These are phyloP conservation scores for Excalfactoria chinensis DNA, from an alignment of 2,113 vertebrate genomes.

Conservation along the genomic window DNA sequence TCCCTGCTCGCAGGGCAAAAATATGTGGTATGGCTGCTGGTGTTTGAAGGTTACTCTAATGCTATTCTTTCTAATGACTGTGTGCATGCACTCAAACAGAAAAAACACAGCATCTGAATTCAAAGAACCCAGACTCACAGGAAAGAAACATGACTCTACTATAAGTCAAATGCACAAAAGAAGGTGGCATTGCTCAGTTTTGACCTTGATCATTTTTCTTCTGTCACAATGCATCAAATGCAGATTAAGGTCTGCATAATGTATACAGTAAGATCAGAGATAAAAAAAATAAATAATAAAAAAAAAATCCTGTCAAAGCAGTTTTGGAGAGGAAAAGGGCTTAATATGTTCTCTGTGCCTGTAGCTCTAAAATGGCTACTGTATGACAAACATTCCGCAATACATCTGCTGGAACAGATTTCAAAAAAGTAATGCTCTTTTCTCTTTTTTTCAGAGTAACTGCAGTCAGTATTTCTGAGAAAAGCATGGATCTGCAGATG, in stretches of 20 bases:
- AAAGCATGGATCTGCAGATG: neutral
- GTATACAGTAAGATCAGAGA: neutral
- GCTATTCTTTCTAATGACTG: accelerated
- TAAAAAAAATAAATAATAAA: neutral
- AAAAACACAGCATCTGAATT: neutral
- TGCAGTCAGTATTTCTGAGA: neutral
- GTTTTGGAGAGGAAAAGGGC: neutral
- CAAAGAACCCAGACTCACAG: neutral
- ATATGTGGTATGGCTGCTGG: neutral
- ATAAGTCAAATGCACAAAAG: neutral
- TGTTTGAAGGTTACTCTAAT: neutral
- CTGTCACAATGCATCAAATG: neutral
- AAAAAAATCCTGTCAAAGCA: neutral
- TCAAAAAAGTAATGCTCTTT: neutral
- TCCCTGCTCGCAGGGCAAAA: accelerated
- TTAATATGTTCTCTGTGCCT: neutral
- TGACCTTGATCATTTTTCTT: neutral
- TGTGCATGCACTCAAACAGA: neutral
- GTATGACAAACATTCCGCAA: neutral
- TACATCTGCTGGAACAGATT: neutral
- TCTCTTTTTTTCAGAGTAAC: neutral
- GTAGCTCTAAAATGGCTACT: neutral
- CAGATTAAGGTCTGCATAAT: neutral
- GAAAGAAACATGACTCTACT: neutral
- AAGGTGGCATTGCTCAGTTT: neutral